Conservation (phyloP, 2,797 vertebrate species). For the Rhinichthys osculus region DNA sequence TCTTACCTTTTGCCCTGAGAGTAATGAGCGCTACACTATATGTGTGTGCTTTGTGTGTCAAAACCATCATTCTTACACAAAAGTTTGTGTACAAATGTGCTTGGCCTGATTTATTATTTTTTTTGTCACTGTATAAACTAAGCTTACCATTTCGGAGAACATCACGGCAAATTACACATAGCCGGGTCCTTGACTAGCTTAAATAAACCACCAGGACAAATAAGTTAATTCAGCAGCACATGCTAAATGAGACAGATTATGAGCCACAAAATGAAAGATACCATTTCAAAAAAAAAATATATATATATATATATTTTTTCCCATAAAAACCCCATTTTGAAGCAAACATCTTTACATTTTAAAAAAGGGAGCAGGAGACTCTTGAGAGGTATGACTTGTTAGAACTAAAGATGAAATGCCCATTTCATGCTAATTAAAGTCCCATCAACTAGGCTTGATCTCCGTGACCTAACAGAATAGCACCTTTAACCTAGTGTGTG, state of each 20-base stretch:
- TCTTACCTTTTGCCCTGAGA: conserved; percentile 31
- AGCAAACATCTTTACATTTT: background rate
- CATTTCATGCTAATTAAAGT: conserved; percentile 65
- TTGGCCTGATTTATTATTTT: conserved; percentile 70
- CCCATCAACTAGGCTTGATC: conserved; percentile 33
- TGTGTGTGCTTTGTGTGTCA: conserved; percentile 57
- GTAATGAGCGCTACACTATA: conserved; percentile 52
- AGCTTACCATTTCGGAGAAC: conserved; percentile 15
- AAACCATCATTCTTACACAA: conserved; percentile 71
- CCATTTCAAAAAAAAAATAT: too few species aligned
- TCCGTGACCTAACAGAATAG: conserved; percentile 46
- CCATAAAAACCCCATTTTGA: background rate
- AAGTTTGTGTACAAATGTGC: conserved; percentile 74
- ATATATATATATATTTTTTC: background rate
- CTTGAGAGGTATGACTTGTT: conserved; percentile 37
- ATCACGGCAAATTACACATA: conserved; percentile 22
- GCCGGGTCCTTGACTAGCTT: conserved; percentile 11
- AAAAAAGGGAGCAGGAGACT: background rate
- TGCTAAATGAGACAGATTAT: conserved; percentile 25
- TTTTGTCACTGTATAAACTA: conserved; percentile 23
- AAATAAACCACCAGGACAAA: conserved; percentile 44
- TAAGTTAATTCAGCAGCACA: background rate
- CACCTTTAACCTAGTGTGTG: conserved; percentile 41
- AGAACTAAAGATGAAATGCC: conserved; percentile 39
- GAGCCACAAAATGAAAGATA: conserved; percentile 23